Percentiles rank a stretch among this genome's conserved stretches.
These are phyloP conservation scores for Casuarius casuarius DNA, from an alignment of 2,113 vertebrate species.

Conservation along the genomic window DNA sequence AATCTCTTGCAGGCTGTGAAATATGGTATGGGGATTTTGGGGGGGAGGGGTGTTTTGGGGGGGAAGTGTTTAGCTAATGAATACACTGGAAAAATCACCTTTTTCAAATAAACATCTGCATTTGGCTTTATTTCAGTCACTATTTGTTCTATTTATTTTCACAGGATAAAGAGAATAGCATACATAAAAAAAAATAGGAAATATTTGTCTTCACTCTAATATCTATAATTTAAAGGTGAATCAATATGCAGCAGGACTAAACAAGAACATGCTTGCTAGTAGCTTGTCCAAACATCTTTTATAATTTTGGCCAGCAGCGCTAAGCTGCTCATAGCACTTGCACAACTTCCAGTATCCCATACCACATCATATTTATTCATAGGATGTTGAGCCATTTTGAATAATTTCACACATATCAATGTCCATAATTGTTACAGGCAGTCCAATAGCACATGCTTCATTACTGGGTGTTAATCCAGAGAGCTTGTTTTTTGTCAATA, in stretches of 20 bases:
- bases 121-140: background rate
- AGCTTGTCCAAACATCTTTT: slow-evolving; percentile 4
- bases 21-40: background rate
- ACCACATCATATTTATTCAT: slow-evolving; percentile 62
- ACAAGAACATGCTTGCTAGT: slow-evolving; percentile 5
- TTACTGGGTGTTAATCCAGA: slow-evolving; percentile 52
- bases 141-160: background rate
- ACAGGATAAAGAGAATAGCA: background rate
- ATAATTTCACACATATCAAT: slow-evolving; percentile 67
- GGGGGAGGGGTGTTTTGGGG: background rate
- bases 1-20: slow-evolving; percentile 16
- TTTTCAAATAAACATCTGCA: background rate
- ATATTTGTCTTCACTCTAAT: slow-evolving; percentile 2
- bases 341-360: slow-evolving; percentile 38
- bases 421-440: slow-evolving; percentile 66
- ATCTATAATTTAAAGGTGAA: slow-evolving; percentile 27
- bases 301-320: slow-evolving; percentile 11
- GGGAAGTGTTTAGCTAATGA: background rate
- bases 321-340: slow-evolving; percentile 26
- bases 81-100: background rate
- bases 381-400: slow-evolving; percentile 57
- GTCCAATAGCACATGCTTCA: slow-evolving; percentile 64
- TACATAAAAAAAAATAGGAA: background rate
- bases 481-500: slow-evolving; percentile 62
- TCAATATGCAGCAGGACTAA: background rate